Percentiles rank a stretch among this genome's conserved stretches.
Conservation (phyloP, 2,888 invertebrate species). For the Candidula unifasciata region DNA sequence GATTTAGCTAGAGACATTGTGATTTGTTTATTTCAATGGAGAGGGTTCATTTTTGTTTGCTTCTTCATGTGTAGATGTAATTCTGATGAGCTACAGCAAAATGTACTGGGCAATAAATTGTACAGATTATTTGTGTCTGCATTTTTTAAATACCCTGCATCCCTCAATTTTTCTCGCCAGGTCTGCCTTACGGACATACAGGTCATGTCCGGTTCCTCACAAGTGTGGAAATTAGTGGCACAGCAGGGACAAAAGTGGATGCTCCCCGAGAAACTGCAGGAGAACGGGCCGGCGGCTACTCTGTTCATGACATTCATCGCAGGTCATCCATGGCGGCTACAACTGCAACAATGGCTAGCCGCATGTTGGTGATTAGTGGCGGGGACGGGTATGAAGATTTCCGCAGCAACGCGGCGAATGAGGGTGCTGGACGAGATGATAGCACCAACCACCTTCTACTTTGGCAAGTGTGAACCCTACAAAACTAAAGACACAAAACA, state of each 20-base stretch:
- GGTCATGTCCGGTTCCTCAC: slow-evolving; percentile 97
- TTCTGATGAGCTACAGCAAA: not conserved
- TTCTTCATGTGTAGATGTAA: not conserved
- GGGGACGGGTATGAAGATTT: slow-evolving; percentile 99
- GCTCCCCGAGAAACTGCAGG: slow-evolving; percentile 38
- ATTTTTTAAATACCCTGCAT: not conserved
- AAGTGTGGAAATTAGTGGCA: slow-evolving; percentile 84
- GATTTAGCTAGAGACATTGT: too few relatives aligned
- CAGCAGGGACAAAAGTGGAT: slow-evolving; percentile 19
- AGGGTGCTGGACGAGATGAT: slow-evolving; percentile 91
- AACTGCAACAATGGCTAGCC: slow-evolving; percentile 75
- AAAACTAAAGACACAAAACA: not conserved
- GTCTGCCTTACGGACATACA: slow-evolving; percentile 95
- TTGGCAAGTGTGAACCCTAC: slow-evolving; percentile 82
- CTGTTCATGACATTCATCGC: slow-evolving; percentile 66
- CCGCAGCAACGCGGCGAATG: slow-evolving; percentile 79
- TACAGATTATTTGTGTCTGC: not conserved
- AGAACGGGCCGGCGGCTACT: slow-evolving; percentile 54
- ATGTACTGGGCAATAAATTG: too few relatives aligned
- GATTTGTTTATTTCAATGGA: too few relatives aligned
- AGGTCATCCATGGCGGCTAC: slow-evolving; percentile 73
- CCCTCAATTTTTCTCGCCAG: slow-evolving; percentile 78
- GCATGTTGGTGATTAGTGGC: slow-evolving; percentile 89
- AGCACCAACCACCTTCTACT: slow-evolving; percentile 96
- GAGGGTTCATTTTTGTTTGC: too few relatives aligned